A percentile compares a stretch with the other conserved stretches of the same genome.
Conservation (phyloP, 2,113 vertebrate genomes). For the Astatoreochromis straeleni region DNA sequence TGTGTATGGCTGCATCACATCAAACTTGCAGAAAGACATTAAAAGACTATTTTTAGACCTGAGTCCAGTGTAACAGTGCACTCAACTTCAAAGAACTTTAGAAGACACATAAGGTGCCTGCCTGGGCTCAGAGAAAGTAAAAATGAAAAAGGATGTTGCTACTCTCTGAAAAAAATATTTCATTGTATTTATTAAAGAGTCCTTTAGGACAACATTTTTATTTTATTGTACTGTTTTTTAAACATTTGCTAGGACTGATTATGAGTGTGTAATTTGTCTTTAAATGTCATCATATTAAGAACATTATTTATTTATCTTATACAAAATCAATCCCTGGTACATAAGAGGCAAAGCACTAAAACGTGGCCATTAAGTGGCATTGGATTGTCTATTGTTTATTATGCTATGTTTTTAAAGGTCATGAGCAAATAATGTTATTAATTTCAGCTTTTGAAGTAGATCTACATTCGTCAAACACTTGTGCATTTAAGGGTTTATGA, state of each 20-base stretch:
- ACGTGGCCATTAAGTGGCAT: fast-evolving
- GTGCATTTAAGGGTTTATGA: background rate
- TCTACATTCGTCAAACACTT: background rate
- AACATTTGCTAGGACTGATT: background rate
- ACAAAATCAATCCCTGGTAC: background rate
- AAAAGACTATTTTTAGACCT: background rate
- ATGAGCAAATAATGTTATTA: background rate
- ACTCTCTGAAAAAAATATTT: background rate
- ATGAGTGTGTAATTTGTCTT: background rate
- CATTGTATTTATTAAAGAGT: background rate
- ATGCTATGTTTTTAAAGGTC: background rate
- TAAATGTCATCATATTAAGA: background rate
- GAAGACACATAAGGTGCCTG: background rate
- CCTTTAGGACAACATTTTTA: background rate
- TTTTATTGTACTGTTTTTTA: background rate
- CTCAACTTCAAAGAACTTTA: background rate
- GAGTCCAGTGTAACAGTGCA: background rate
- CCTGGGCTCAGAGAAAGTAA: background rate
- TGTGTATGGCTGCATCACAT: background rate
- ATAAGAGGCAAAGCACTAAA: background rate
- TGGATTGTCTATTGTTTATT: background rate
- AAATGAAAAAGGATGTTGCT: background rate
- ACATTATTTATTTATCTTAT: background rate
- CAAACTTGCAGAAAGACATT: background rate
- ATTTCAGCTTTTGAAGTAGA: background rate